A percentile compares a stretch with the other conserved stretches of the same genome.
These are phyloP conservation scores for Dicranocentrus wangi DNA, from an alignment of 2,888 invertebrate genomes.

Conservation along the genomic window DNA sequence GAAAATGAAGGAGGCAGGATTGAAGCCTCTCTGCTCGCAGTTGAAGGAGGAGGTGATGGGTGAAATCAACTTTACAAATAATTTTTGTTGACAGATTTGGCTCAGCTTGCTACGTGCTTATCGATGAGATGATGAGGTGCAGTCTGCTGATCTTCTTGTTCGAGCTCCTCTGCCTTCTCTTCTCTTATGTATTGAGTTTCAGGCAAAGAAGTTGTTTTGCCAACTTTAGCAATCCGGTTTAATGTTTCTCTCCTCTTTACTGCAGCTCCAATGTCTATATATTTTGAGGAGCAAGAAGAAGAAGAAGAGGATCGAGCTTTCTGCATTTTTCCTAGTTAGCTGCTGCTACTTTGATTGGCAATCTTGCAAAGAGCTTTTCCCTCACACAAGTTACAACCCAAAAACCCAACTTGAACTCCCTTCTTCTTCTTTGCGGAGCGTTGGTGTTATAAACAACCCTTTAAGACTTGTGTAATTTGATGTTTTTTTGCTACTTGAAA, in stretches of 20 bases:
- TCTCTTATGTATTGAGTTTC: slow-evolving; percentile 28
- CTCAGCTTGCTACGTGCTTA: slow-evolving; percentile 16
- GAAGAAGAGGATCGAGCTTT: slow-evolving; percentile 6
- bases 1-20: too few species aligned
- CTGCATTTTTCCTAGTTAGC: not conserved
- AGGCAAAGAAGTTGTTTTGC: slow-evolving; percentile 35
- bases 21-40: too few species aligned
- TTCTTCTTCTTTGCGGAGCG: too few species aligned
- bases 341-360: slow-evolving; percentile 31
- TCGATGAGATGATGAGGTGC: too few species aligned
- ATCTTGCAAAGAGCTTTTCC: slow-evolving; percentile 18
- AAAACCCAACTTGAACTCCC: too few species aligned
- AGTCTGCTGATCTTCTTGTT: too few species aligned
- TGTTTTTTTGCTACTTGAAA: too few species aligned
- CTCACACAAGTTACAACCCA: too few species aligned
- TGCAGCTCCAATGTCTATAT: not conserved
- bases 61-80: slow-evolving; percentile 57
- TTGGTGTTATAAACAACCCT: too few species aligned
- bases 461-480: too few species aligned
- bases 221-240: slow-evolving; percentile 45
- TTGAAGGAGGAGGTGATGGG: slow-evolving; percentile 37
- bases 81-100: slow-evolving; percentile 64
- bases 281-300: too few species aligned
- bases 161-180: too few species aligned
- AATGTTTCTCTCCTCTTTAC: slow-evolving; percentile 17